These are phyloP conservation scores for Limenitis camilla DNA, from an alignment of 2,888 invertebrate genomes.

Conservation along the genomic window DNA sequence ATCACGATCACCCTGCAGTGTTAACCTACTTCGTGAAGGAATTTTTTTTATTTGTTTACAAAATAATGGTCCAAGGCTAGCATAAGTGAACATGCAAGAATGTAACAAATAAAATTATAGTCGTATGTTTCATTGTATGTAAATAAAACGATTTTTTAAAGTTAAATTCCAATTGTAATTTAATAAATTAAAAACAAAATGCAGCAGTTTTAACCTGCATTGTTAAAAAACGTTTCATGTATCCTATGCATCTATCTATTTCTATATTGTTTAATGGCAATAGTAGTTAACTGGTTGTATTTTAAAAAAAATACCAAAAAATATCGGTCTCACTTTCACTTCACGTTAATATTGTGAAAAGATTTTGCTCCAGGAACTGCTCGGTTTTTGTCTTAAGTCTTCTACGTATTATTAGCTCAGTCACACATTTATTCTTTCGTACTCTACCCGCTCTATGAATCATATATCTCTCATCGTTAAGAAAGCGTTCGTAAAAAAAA, in stretches of 20 bases:
- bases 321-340: too few species aligned
- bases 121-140: conserved; percentile 3
- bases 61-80: conserved; percentile 13
- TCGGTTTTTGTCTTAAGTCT: too few species aligned
- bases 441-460: conserved; percentile 38
- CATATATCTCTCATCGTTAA: too few species aligned
- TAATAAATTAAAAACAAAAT: not conserved
- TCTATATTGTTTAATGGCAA: too few species aligned
- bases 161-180: not conserved
- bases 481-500: too few species aligned
- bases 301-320: too few species aligned
- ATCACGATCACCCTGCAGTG: conserved; percentile 22
- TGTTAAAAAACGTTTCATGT: too few species aligned
- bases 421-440: conserved; percentile 26
- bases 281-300: too few species aligned
- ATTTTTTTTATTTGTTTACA: conserved; percentile 6
- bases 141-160: not conserved
- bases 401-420: too few species aligned
- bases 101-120: not conserved
- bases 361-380: too few species aligned
- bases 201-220: not conserved
- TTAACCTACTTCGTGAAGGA: conserved; percentile 25
- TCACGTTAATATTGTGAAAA: too few species aligned
- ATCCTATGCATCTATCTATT: too few species aligned
- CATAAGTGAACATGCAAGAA: conserved; percentile 10